Conservation (phyloP, 2,113 vertebrate species). For the Cygnus buccinator region DNA sequence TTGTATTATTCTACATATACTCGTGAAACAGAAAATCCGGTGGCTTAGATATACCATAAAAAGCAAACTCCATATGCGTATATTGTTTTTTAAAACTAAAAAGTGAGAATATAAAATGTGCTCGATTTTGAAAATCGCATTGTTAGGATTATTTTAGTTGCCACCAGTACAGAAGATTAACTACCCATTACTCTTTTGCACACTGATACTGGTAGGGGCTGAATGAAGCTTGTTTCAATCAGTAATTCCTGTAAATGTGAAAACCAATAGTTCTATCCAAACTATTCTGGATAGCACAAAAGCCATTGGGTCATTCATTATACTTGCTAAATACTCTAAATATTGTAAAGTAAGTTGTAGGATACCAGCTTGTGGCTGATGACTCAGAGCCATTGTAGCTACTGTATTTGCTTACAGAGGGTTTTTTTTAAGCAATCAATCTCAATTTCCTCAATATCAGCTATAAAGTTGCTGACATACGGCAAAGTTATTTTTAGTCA, state of each 20-base stretch:
- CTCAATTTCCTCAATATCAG: conserved; percentile 59
- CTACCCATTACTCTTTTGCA: neutral
- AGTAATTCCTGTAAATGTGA: neutral
- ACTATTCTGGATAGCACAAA: neutral
- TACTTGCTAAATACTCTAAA: neutral
- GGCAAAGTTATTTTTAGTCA: conserved; percentile 41
- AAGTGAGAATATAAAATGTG: neutral
- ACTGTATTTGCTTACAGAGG: conserved; percentile 37
- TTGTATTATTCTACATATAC: neutral
- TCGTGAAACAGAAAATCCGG: neutral
- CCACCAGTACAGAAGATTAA: neutral
- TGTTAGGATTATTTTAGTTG: neutral
- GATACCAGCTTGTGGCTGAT: neutral
- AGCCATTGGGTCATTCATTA: neutral
- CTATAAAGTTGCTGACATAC: conserved; percentile 47
- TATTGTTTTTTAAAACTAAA: neutral
- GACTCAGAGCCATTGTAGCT: neutral
- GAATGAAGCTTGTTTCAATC: neutral
- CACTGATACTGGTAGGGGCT: neutral
- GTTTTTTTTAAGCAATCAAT: neutral
- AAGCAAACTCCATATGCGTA: neutral
- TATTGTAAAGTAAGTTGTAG: conserved; percentile 4
- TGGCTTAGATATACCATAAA: neutral
- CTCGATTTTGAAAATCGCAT: neutral
- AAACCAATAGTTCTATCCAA: neutral